Percentiles rank a stretch among this genome's conserved stretches.
These are phyloP conservation scores for Caracal caracal DNA, from an alignment of 2,113 vertebrate genomes.

Conservation along the genomic window DNA sequence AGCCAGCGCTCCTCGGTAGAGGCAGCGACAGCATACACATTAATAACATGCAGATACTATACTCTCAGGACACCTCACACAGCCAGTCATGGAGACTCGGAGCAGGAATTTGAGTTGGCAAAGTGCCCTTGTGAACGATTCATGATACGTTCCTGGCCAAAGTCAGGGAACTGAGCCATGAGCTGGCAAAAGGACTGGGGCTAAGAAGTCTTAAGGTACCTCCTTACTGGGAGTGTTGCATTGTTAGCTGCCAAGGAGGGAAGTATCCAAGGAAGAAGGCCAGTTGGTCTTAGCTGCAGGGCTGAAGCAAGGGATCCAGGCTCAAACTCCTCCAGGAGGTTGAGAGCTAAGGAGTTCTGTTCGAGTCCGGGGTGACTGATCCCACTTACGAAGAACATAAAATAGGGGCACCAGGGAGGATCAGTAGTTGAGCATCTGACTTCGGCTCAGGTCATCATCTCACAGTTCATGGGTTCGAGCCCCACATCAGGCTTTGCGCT, in stretches of 20 bases:
- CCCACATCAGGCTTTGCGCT: too few species aligned
- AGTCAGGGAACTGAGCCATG: not conserved
- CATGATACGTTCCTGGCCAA: not conserved
- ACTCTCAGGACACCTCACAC: not conserved
- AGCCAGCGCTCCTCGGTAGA: not conserved
- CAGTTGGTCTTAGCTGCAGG: not conserved
- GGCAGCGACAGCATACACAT: not conserved
- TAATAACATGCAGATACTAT: not conserved
- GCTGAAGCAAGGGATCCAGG: not conserved
- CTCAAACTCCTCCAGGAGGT: not conserved
- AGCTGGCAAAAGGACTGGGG: not conserved
- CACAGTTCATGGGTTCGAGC: too few species aligned
- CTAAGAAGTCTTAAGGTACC: not conserved
- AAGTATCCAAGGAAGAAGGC: not conserved
- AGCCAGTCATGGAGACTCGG: fast-evolving
- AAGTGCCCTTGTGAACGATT: not conserved
- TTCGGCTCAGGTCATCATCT: too few species aligned
- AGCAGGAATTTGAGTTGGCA: not conserved
- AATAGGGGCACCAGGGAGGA: not conserved
- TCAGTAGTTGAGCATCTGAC: too few species aligned
- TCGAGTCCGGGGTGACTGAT: too few species aligned
- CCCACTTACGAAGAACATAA: not conserved
- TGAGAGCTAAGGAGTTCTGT: not conserved
- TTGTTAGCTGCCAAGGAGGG: not conserved
- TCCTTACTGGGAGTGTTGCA: not conserved